phyloP scores from a whole-genome alignment of 2,113 vertebrate genomes.

The Siphamia tubifer region DNA sequence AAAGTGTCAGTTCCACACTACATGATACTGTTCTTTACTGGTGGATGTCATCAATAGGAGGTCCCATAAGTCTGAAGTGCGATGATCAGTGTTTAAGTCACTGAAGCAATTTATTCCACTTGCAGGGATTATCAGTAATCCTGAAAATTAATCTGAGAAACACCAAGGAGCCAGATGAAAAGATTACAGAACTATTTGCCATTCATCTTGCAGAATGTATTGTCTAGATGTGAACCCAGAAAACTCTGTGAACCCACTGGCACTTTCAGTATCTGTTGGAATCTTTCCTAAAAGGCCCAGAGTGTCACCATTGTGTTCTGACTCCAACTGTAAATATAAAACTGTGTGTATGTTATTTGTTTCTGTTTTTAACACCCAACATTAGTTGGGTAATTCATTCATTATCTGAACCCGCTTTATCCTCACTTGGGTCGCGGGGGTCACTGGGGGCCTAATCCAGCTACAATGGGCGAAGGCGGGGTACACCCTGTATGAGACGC shows the following conservation, averaged over 20 bases:
- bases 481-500: too few relatives aligned
- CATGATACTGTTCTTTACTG: not conserved
- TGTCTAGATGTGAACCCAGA: conserved; percentile 49
- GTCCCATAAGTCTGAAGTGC: conserved; percentile 26
- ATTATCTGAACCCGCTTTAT: too few relatives aligned
- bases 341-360: too few relatives aligned
- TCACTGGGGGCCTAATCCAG: too few relatives aligned
- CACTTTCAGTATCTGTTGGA: not conserved
- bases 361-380: too few relatives aligned
- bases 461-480: too few relatives aligned
- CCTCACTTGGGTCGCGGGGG: too few relatives aligned
- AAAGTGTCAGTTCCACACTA: too few relatives aligned
- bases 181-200: conserved; percentile 46
- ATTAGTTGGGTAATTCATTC: too few relatives aligned
- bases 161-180: conserved; percentile 28
- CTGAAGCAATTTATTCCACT: conserved; percentile 28
- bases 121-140: conserved; percentile 60
- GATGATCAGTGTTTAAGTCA: conserved; percentile 22
- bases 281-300: not conserved
- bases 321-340: too few relatives aligned
- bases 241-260: not conserved
- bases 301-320: too few relatives aligned
- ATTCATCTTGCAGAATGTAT: conserved; percentile 34
- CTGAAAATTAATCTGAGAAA: conserved; percentile 54
- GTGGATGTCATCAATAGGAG: not conserved